These are phyloP conservation scores for Drosophila meridionalis DNA, from an alignment of 2,888 invertebrate genomes.

Conservation along the genomic window DNA sequence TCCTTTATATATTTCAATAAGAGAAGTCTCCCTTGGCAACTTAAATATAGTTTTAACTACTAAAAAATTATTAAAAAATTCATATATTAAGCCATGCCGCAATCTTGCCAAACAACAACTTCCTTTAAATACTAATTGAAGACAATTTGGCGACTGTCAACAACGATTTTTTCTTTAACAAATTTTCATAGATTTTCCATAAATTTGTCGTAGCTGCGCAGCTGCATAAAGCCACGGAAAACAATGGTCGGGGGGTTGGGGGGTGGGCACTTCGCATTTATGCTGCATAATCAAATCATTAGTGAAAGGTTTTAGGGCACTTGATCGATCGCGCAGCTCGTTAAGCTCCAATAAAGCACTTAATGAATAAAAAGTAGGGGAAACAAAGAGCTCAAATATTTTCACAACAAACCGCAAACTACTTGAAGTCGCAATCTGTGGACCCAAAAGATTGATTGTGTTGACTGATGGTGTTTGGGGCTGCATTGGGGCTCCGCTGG, in stretches of 20 bases:
- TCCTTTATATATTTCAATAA: no score
- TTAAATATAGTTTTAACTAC: not conserved
- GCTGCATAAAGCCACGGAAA: constrained; percentile 16
- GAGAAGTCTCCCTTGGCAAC: not conserved
- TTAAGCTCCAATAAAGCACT: constrained; percentile 75
- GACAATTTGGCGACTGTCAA: constrained; percentile 58
- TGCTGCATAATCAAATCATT: constrained; percentile 78
- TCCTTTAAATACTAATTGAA: constrained; percentile 61
- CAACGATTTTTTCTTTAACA: constrained; percentile 59
- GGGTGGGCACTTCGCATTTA: constrained; percentile 12
- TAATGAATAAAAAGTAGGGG: constrained; percentile 67
- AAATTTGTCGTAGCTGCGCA: constrained; percentile 11
- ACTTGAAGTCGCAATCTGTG: constrained; percentile 23
- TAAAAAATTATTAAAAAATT: not conserved
- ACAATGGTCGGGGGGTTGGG: constrained; percentile 1
- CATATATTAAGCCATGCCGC: not conserved
- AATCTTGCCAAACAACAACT: constrained; percentile 21
- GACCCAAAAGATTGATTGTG: constrained; percentile 73
- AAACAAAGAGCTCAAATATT: constrained; percentile 71
- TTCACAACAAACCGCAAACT: constrained; percentile 64
- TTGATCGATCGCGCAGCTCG: constrained; percentile 77
- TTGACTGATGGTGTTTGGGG: constrained; percentile 76
- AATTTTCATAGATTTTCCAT: constrained; percentile 36
- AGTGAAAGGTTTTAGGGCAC: constrained; percentile 82
- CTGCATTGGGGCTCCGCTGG: constrained; percentile 24